phyloP scores from a whole-genome alignment of 2,113 vertebrate genomes.

The Globicephala melas region DNA sequence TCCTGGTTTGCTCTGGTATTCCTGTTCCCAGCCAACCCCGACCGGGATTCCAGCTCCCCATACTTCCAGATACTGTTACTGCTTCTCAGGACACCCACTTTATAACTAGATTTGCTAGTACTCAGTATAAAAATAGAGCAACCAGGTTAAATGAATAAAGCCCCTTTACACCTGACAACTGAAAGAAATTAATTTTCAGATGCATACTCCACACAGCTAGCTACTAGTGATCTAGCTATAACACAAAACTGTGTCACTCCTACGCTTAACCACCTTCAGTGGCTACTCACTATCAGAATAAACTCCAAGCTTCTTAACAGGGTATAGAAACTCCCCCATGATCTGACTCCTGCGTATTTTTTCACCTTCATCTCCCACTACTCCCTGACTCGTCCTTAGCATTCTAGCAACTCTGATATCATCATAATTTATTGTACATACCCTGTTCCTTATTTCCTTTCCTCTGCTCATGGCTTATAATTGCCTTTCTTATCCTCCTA shows the following conservation, averaged over 20 bases:
- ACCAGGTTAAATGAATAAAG: neutral
- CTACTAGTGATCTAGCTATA: neutral
- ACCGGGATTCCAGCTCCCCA: too few relatives aligned
- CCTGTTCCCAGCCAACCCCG: neutral
- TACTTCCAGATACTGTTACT: neutral
- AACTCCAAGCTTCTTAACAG: neutral
- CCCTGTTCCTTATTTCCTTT: neutral
- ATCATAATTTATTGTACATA: neutral
- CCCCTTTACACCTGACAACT: neutral
- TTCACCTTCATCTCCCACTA: neutral
- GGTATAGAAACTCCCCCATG: neutral
- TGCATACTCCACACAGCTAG: neutral
- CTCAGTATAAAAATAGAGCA: neutral
- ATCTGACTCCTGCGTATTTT: neutral
- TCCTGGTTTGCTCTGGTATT: neutral
- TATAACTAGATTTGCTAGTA: neutral
- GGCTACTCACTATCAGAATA: neutral
- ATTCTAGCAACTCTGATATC: neutral
- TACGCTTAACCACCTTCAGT: neutral
- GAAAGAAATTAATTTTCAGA: neutral
- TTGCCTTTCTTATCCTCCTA: neutral
- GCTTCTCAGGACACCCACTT: neutral
- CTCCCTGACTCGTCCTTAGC: neutral
- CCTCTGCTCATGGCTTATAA: neutral
- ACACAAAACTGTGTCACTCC: neutral